Percentiles rank a stretch among this genome's conserved stretches.
These are phyloP conservation scores for Fragum fragum DNA, from an alignment of 2,888 invertebrate species.

Conservation along the genomic window DNA sequence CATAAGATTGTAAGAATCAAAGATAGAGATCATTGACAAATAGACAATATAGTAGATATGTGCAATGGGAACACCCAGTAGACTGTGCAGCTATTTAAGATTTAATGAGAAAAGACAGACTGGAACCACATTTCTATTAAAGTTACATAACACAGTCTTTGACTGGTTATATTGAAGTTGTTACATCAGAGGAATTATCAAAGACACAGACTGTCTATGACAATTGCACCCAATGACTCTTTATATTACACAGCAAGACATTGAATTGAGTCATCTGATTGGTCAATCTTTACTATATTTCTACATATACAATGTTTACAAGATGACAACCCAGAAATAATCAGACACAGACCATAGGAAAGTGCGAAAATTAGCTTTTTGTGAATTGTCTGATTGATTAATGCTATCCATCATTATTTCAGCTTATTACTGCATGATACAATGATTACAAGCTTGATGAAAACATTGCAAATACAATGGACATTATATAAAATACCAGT, in stretches of 20 bases:
- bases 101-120: slow-evolving; percentile 6
- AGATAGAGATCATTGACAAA: not conserved
- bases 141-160: slow-evolving; percentile 6
- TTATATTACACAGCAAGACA: not conserved
- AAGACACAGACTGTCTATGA: not conserved
- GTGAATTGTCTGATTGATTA: too few relatives aligned
- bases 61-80: not conserved
- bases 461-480: too few relatives aligned
- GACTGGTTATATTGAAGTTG: slow-evolving; percentile 2
- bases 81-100: not conserved
- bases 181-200: not conserved
- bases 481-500: too few relatives aligned
- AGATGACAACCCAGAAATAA: too few relatives aligned
- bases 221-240: not conserved
- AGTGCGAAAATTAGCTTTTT: too few relatives aligned
- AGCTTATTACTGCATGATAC: too few relatives aligned
- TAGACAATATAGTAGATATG: not conserved
- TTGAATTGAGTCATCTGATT: not conserved
- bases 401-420: too few relatives aligned
- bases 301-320: too few relatives aligned
- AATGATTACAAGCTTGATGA: too few relatives aligned
- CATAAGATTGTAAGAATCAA: too few relatives aligned
- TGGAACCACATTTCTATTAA: not conserved
- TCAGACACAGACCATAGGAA: too few relatives aligned
- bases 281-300: not conserved